Evolutionary conservation across 2,797 vertebrate species (phyloP).

Genomic region (Craterocephalus amniculus): DNA sequence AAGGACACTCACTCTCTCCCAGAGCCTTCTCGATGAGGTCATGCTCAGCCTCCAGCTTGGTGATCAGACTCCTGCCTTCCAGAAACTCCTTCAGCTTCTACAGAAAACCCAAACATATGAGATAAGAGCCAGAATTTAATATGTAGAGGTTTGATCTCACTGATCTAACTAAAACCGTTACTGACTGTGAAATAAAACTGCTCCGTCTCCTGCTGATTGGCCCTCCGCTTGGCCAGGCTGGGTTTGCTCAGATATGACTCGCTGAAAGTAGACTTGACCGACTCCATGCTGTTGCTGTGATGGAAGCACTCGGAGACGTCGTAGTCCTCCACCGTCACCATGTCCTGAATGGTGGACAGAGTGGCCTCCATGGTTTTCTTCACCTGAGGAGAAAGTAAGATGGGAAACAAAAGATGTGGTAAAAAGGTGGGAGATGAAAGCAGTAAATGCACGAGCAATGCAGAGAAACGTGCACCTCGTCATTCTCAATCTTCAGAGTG

Average conservation of each 20-base stretch:
- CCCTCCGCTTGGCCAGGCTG: conserved; percentile 95
- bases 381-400: conserved; percentile 79
- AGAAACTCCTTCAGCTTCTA: conserved; percentile 99
- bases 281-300: conserved; percentile 99
- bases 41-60: conserved; percentile 96
- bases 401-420: not conserved
- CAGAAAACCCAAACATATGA: conserved; percentile 29
- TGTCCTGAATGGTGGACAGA: conserved; percentile 96
- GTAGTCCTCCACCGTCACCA: conserved; percentile 96
- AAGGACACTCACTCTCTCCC: conserved; percentile 93
- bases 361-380: conserved; percentile 99
- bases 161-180: not conserved
- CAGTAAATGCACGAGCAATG: not conserved
- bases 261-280: conserved; percentile 94
- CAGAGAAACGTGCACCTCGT: conserved; percentile 85
- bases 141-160: not conserved
- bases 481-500: conserved; percentile 95
- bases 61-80: conserved; percentile 97
- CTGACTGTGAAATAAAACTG: conserved; percentile 98
- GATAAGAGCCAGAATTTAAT: not conserved
- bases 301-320: conserved; percentile 98
- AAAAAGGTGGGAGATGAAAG: not conserved
- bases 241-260: conserved; percentile 99
- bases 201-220: conserved; percentile 98
- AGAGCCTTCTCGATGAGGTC: conserved; percentile 96